These are phyloP conservation scores for Sarcophilus harrisii DNA, from an alignment of 2,797 vertebrate species.

Conservation along the genomic window DNA sequence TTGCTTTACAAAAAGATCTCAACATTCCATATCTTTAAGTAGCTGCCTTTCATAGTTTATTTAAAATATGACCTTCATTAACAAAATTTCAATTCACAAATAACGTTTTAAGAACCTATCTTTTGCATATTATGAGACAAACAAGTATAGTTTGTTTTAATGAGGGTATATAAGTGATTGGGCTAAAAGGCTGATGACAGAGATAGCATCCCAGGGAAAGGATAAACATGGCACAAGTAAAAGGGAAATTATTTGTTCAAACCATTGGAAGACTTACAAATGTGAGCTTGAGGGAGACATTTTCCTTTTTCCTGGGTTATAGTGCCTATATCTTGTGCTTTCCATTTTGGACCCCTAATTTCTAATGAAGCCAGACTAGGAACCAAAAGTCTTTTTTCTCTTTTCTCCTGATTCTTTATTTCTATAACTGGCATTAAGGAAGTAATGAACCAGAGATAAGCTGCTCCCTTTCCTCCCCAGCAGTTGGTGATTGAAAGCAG, in stretches of 20 bases:
- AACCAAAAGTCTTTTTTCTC: not conserved
- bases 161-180: not conserved
- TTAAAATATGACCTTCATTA: slow-evolving; percentile 21
- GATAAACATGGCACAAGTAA: not conserved
- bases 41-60: not conserved
- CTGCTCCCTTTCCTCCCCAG: not conserved
- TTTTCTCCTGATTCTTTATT: not conserved
- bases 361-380: not conserved
- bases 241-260: not conserved
- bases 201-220: not conserved
- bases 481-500: not conserved
- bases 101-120: slow-evolving; percentile 12
- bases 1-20: slow-evolving; percentile 26
- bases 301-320: not conserved
- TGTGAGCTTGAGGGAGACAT: not conserved
- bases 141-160: not conserved
- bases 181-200: not conserved
- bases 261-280: not conserved
- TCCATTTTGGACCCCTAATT: not conserved
- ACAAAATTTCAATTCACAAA: slow-evolving; percentile 37
- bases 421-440: not conserved
- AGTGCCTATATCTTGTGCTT: not conserved
- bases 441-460: not conserved
- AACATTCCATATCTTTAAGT: not conserved
- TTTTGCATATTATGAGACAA: not conserved